These are phyloP conservation scores for Furnarius figulus DNA, from an alignment of 2,113 vertebrate genomes.

Conservation along the genomic window DNA sequence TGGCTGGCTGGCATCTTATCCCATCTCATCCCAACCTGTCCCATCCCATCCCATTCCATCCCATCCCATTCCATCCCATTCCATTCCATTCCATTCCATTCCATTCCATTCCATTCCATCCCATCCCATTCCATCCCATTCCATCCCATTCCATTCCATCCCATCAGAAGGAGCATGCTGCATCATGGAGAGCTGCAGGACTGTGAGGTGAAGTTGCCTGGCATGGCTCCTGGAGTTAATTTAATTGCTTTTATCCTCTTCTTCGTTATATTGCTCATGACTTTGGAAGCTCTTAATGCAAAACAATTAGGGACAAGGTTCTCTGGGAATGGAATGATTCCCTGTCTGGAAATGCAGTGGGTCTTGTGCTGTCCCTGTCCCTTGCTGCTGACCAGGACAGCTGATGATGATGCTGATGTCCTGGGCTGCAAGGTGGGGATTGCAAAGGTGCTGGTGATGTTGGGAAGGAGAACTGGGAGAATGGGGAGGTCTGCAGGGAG, in stretches of 20 bases:
- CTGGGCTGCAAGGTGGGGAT: accelerated
- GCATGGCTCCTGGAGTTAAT: background rate
- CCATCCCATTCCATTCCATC: too few relatives aligned
- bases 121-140: background rate
- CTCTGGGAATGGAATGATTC: background rate
- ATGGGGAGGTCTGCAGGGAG: background rate
- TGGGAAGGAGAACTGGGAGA: accelerated
- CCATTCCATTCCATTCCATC: too few relatives aligned
- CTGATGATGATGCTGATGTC: accelerated
- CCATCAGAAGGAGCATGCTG: accelerated
- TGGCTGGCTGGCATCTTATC: background rate
- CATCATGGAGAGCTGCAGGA: background rate
- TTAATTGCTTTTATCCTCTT: background rate
- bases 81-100: background rate
- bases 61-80: background rate
- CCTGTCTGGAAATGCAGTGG: background rate
- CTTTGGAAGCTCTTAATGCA: background rate
- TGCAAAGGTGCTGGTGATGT: background rate
- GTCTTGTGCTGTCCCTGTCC: background rate
- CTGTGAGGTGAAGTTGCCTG: accelerated
- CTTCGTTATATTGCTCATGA: background rate
- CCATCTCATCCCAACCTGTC: background rate
- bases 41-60: too few relatives aligned
- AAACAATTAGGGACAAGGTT: background rate
- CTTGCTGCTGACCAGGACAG: background rate